Conservation (phyloP, 2,113 vertebrate species). For the Actinemys pallida region DNA sequence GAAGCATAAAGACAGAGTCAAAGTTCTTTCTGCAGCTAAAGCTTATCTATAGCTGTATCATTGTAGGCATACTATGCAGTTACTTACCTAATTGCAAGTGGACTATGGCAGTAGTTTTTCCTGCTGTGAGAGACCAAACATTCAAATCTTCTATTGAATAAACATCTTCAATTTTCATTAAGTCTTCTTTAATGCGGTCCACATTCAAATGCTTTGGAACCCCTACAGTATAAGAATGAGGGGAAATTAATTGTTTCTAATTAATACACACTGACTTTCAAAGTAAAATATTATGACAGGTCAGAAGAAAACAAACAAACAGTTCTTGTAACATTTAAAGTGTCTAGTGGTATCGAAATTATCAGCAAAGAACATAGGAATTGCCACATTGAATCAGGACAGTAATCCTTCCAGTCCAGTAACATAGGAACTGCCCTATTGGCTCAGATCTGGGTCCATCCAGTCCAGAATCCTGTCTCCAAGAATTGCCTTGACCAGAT, state of each 20-base stretch:
- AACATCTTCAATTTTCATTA: constrained; percentile 94
- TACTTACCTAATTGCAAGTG: constrained; percentile 93
- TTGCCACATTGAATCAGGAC: not conserved
- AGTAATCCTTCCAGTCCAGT: not conserved
- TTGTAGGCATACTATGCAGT: not conserved
- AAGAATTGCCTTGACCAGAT: not conserved
- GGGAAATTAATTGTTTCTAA: constrained; percentile 2
- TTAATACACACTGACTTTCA: not conserved
- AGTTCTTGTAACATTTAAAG: not conserved
- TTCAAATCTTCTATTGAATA: constrained; percentile 95
- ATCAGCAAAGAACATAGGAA: not conserved
- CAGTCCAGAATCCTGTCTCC: not conserved
- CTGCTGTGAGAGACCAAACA: constrained; percentile 93
- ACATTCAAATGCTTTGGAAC: constrained; percentile 91
- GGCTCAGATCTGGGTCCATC: not conserved
- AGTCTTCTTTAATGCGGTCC: constrained; percentile 88
- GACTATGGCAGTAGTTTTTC: constrained; percentile 91
- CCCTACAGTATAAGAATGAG: constrained; percentile 78
- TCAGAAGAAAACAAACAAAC: not conserved
- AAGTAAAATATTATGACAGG: not conserved
- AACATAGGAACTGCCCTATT: not conserved
- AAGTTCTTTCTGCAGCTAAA: not conserved
- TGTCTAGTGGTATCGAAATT: not conserved
- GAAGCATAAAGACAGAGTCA: not conserved
- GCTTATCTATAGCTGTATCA: not conserved